Percentiles rank a stretch among this genome's conserved stretches.
These are phyloP conservation scores for Sebastes iracundus DNA, from an alignment of 2,797 vertebrate species.

Conservation along the genomic window DNA sequence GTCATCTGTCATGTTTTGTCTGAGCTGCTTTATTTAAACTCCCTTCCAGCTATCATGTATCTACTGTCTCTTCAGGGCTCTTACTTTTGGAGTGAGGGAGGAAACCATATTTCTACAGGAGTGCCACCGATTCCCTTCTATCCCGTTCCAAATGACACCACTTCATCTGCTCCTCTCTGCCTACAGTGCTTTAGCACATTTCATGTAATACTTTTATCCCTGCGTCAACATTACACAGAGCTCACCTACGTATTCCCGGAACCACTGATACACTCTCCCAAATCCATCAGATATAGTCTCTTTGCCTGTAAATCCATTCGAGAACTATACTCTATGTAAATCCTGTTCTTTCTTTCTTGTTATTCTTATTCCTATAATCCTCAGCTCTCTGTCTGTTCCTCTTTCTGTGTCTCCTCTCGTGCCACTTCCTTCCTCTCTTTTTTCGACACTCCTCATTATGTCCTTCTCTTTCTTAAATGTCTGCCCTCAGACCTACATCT, in stretches of 20 bases:
- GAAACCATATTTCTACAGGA: constrained; percentile 24
- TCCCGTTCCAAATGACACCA: constrained; percentile 39
- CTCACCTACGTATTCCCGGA: constrained; percentile 52
- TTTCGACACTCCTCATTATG: neutral
- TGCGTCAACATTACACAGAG: constrained; percentile 53
- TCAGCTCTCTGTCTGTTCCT: neutral
- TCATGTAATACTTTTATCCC: constrained; percentile 66
- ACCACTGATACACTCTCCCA: constrained; percentile 40
- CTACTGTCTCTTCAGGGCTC: neutral
- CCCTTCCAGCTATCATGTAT: neutral
- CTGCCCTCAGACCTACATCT: constrained; percentile 16
- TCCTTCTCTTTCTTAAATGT: constrained; percentile 2
- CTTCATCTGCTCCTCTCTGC: constrained; percentile 43
- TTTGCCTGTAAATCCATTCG: constrained; percentile 49
- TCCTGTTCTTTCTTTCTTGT: constrained; percentile 31
- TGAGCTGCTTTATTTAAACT: constrained; percentile 10
- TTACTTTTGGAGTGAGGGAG: neutral
- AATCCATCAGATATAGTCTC: constrained; percentile 62
- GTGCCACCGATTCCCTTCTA: constrained; percentile 20
- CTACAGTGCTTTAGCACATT: constrained; percentile 51
- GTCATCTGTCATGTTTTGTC: neutral
- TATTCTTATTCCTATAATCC: constrained; percentile 63
- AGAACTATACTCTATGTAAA: constrained; percentile 52
- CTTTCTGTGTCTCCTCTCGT: neutral
- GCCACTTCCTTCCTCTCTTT: neutral